Evolutionary conservation across 2,888 invertebrate genomes (phyloP).

Genomic region (Drosophila anomalata): DNA sequence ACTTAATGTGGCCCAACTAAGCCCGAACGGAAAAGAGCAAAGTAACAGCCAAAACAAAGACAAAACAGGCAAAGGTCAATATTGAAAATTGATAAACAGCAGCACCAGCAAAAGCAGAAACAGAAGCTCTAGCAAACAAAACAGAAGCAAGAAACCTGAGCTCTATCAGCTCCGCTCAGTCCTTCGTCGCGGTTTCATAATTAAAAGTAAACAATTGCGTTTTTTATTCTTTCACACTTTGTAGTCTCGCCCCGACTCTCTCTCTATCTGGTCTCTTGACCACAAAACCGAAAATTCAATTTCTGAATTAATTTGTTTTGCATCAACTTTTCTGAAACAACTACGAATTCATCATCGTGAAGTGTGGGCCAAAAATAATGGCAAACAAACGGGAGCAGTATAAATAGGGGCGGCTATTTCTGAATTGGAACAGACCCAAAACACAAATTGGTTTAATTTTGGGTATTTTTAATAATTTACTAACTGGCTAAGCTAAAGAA

Average conservation of each 20-base stretch:
- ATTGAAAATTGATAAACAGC: constrained; percentile 78
- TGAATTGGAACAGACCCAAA: constrained; percentile 31
- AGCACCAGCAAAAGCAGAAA: constrained; percentile 27
- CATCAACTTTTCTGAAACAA: constrained; percentile 52
- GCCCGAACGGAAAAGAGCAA: constrained; percentile 42
- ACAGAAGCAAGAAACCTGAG: constrained; percentile 39
- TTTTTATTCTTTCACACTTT: constrained; percentile 17
- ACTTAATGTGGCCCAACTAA: constrained; percentile 65
- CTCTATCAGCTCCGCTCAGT: constrained; percentile 41
- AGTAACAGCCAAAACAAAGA: constrained; percentile 42
- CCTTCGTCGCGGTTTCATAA: constrained; percentile 66
- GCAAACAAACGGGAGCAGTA: constrained; percentile 35
- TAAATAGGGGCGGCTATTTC: constrained; percentile 69
- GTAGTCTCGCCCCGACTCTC: neutral
- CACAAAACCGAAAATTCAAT: constrained; percentile 44
- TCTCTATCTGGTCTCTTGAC: neutral
- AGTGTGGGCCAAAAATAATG: constrained; percentile 41
- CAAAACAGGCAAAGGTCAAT: constrained; percentile 72
- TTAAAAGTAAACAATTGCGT: constrained; percentile 71
- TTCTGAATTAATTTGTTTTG: constrained; percentile 48
- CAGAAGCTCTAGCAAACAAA: constrained; percentile 30
- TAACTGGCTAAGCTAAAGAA: constrained; percentile 2
- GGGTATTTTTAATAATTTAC: constrained; percentile 20
- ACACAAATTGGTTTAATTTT: constrained; percentile 13
- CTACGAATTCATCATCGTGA: constrained; percentile 22